A percentile compares a stretch with the other conserved stretches of the same genome.
These are phyloP conservation scores for Macrochelys suwanniensis DNA, from an alignment of 2,797 vertebrate species.

Conservation along the genomic window DNA sequence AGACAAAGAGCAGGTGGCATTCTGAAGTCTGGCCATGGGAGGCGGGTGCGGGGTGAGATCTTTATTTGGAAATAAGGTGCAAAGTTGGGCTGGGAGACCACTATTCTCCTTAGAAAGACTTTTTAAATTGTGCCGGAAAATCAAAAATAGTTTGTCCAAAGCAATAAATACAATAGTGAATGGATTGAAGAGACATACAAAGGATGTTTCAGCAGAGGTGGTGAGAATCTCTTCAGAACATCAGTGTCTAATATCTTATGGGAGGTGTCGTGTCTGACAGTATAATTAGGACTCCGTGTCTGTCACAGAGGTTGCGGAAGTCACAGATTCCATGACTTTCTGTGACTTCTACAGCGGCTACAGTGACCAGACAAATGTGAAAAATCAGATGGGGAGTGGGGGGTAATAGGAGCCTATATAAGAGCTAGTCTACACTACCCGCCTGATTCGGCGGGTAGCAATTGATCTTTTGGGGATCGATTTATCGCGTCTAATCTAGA, in stretches of 20 bases:
- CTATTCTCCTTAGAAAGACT: neutral
- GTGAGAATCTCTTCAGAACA: neutral
- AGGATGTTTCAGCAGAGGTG: neutral
- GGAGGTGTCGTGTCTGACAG: neutral
- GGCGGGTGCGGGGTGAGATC: neutral
- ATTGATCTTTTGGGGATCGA: too few relatives aligned
- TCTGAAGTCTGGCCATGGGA: neutral
- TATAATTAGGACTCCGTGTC: neutral
- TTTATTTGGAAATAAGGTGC: neutral
- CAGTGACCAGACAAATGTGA: too few relatives aligned
- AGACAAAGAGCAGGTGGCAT: neutral
- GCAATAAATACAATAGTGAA: neutral
- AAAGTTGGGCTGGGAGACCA: neutral
- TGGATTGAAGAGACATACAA: neutral
- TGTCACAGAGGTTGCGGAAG: too few relatives aligned
- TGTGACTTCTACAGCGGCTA: too few relatives aligned
- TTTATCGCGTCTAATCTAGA: too few relatives aligned
- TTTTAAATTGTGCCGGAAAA: neutral
- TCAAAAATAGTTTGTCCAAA: neutral
- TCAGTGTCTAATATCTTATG: neutral
- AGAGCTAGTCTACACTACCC: too few relatives aligned
- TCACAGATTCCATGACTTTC: too few relatives aligned
- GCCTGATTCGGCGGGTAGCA: too few relatives aligned
- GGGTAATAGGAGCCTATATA: too few relatives aligned
- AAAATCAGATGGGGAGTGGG: too few relatives aligned